Conservation (phyloP, 2,888 invertebrate genomes). For the Eupithecia abbreviata region DNA sequence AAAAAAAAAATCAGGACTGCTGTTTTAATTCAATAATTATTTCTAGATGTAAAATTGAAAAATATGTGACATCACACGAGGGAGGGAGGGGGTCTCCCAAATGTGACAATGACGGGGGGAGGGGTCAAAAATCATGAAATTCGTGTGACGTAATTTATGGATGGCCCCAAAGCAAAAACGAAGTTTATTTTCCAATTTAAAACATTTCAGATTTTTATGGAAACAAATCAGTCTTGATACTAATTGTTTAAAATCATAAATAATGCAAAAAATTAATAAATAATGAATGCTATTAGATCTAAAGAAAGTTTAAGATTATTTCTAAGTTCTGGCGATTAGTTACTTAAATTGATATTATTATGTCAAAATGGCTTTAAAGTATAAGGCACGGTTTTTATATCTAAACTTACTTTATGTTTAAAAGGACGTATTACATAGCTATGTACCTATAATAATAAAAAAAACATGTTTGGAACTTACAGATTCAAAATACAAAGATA, state of each 20-base stretch:
- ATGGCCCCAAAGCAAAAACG: neutral
- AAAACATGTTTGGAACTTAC: conserved; percentile 54
- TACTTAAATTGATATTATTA: conserved; percentile 76
- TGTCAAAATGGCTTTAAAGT: conserved; percentile 80
- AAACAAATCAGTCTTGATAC: conserved; percentile 35
- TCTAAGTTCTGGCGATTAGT: conserved; percentile 65
- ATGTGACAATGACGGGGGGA: too few species aligned
- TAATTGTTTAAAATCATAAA: conserved; percentile 1
- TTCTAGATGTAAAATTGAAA: too few species aligned
- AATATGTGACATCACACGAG: too few species aligned
- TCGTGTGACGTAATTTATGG: too few species aligned
- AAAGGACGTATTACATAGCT: conserved; percentile 77
- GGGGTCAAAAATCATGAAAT: too few species aligned
- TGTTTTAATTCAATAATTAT: too few species aligned
- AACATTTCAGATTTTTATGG: neutral
- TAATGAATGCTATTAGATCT: conserved; percentile 31
- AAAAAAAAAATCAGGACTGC: too few species aligned
- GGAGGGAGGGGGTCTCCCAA: too few species aligned
- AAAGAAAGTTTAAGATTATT: conserved; percentile 43
- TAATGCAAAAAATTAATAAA: conserved; percentile 26
- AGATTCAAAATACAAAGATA: too few species aligned
- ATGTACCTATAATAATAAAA: conserved; percentile 35
- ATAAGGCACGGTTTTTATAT: conserved; percentile 81
- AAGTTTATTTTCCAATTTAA: neutral
- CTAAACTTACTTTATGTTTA: conserved; percentile 67